Evolutionary conservation across 2,797 vertebrate genomes (phyloP).

Genomic region (Arnoldichthys spilopterus): DNA sequence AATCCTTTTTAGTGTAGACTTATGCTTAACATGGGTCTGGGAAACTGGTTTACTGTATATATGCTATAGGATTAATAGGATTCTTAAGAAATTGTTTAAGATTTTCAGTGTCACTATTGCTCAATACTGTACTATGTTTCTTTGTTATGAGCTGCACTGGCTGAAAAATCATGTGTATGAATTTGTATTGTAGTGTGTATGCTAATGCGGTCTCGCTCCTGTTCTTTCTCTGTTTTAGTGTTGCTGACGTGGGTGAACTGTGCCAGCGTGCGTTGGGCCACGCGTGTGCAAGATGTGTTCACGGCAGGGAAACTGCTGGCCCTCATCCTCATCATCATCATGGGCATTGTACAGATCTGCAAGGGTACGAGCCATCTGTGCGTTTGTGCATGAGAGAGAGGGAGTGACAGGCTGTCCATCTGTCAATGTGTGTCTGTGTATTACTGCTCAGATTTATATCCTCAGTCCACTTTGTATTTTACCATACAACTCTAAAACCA

Average conservation of each 20-base stretch:
- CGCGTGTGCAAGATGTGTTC: constrained; percentile 91
- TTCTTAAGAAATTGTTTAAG: not conserved
- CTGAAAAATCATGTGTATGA: not conserved
- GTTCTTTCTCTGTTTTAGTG: constrained; percentile 64
- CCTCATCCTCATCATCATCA: constrained; percentile 90
- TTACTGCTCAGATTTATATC: not conserved
- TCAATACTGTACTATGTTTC: not conserved
- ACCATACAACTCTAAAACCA: constrained; percentile 27
- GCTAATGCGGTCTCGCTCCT: not conserved
- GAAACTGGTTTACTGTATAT: not conserved
- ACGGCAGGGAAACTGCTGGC: constrained; percentile 93
- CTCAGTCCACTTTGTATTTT: not conserved
- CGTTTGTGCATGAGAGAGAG: constrained; percentile 1
- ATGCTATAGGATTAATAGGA: not conserved
- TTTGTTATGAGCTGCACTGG: not conserved
- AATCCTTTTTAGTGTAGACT: not conserved
- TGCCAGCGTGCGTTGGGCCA: constrained; percentile 91
- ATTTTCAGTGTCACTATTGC: not conserved
- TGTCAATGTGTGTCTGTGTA: not conserved
- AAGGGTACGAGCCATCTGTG: constrained; percentile 78
- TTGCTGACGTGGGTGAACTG: constrained; percentile 95
- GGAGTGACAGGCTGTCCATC: not conserved
- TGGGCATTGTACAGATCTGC: constrained; percentile 93
- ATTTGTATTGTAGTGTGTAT: constrained; percentile 2
- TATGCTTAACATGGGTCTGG: too few species aligned